These are phyloP conservation scores for Drosophila kanapiae DNA, from an alignment of 1,140 invertebrate species.

Conservation along the genomic window DNA sequence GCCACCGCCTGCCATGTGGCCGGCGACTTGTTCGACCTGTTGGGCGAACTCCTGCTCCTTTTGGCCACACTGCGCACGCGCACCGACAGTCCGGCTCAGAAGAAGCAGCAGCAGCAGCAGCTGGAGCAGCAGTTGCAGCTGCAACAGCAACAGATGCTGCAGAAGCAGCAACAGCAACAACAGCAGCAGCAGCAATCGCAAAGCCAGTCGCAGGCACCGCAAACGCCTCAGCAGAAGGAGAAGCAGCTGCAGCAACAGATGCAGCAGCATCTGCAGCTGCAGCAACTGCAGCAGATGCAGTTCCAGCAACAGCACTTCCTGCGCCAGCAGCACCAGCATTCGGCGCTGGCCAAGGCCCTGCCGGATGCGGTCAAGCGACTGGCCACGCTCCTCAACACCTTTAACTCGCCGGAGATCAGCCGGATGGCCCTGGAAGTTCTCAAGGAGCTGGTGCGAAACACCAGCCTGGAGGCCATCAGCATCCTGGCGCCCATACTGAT, in stretches of 20 bases:
- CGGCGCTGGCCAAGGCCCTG: conserved; percentile 90
- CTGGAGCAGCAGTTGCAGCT: conserved; percentile 74
- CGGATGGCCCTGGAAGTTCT: conserved; percentile 92
- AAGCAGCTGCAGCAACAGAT: conserved; percentile 74
- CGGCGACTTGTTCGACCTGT: conserved; percentile 92
- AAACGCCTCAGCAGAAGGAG: conserved; percentile 72
- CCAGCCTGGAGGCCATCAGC: conserved; percentile 92
- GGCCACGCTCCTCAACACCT: conserved; percentile 95
- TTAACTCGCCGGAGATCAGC: conserved; percentile 94
- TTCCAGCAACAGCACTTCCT: conserved; percentile 76
- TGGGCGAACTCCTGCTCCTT: conserved; percentile 88
- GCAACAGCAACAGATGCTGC: conserved; percentile 70
- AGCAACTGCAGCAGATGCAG: conserved; percentile 82
- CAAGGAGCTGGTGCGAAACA: conserved; percentile 93
- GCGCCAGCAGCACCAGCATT: conserved; percentile 77
- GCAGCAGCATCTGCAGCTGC: conserved; percentile 71
- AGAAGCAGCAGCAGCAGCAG: conserved; percentile 69
- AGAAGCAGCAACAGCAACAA: conserved; percentile 71
- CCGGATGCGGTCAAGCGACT: conserved; percentile 93
- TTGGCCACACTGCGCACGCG: conserved; percentile 75
- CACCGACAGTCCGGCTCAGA: conserved; percentile 68
- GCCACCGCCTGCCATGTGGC: conserved; percentile 95
- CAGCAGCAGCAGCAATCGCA: conserved; percentile 75
- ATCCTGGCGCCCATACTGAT: conserved; percentile 93
- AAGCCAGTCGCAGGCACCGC: conserved; percentile 56